Percentiles rank a stretch among this genome's conserved stretches.
These are phyloP conservation scores for Hypanus sabinus DNA, from an alignment of 2,113 vertebrate genomes.

Conservation along the genomic window DNA sequence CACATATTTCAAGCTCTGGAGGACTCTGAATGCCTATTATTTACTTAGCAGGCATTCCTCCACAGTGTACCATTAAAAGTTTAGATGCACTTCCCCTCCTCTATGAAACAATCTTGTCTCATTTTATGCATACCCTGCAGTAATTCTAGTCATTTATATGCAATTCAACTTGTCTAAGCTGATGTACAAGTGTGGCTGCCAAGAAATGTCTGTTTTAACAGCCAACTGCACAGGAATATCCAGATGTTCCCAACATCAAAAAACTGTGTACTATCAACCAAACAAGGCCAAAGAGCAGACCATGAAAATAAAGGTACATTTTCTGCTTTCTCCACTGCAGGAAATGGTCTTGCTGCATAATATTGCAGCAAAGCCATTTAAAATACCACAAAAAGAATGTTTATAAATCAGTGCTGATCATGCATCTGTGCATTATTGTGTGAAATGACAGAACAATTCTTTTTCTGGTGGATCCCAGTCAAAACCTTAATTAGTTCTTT, in stretches of 20 bases:
- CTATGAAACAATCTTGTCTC: not conserved
- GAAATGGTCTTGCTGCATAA: not conserved
- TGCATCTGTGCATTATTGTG: not conserved
- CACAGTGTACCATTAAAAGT: not conserved
- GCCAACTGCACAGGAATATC: not conserved
- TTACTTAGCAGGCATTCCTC: not conserved
- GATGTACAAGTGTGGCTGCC: not conserved
- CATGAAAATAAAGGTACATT: not conserved
- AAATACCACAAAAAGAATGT: not conserved
- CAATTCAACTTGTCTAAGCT: not conserved
- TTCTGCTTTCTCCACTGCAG: not conserved
- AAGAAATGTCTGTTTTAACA: not conserved
- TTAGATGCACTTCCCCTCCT: not conserved
- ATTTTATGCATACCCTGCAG: not conserved
- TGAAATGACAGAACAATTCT: not conserved
- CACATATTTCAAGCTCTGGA: not conserved
- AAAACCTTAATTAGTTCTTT: not conserved
- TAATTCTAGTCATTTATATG: not conserved
- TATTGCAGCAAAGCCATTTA: not conserved
- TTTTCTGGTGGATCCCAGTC: not conserved
- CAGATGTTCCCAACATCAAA: not conserved
- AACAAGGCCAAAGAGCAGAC: not conserved
- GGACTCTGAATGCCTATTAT: not conserved
- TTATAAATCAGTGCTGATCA: not conserved
- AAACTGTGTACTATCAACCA: not conserved